phyloP scores from a whole-genome alignment of 2,113 vertebrate species.

The Illadopsis cleaveri region DNA sequence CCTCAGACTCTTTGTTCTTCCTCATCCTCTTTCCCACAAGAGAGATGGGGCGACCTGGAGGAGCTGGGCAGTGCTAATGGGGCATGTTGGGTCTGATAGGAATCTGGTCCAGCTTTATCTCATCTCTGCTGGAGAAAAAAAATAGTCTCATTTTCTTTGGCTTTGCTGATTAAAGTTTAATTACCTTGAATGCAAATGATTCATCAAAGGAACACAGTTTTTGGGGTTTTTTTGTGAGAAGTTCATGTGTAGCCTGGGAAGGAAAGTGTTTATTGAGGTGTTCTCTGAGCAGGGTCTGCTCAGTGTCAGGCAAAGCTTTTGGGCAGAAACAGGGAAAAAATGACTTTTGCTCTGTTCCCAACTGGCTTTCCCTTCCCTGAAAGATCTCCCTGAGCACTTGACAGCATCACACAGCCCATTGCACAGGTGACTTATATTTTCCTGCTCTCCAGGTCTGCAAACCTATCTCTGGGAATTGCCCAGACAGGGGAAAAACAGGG shows the following conservation, averaged over 20 bases:
- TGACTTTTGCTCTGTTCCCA: not conserved
- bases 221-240: not conserved
- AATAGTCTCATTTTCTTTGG: not conserved
- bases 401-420: not conserved
- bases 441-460: not conserved
- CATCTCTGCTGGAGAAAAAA: not conserved
- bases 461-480: not conserved
- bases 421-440: not conserved
- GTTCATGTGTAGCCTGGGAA: not conserved
- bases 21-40: not conserved
- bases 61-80: not conserved
- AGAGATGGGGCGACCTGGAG: not conserved
- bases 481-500: not conserved
- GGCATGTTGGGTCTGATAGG: not conserved
- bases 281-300: not conserved
- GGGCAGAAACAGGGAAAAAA: not conserved
- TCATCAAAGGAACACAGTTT: not conserved
- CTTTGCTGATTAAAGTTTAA: conserved; percentile 26
- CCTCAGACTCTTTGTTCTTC: fast-evolving
- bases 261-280: not conserved
- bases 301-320: not conserved
- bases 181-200: not conserved
- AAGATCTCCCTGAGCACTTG: not conserved
- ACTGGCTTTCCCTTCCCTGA: not conserved
- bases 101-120: not conserved